These are phyloP conservation scores for Coilia nasus DNA, from an alignment of 2,797 vertebrate species.

Conservation along the genomic window DNA sequence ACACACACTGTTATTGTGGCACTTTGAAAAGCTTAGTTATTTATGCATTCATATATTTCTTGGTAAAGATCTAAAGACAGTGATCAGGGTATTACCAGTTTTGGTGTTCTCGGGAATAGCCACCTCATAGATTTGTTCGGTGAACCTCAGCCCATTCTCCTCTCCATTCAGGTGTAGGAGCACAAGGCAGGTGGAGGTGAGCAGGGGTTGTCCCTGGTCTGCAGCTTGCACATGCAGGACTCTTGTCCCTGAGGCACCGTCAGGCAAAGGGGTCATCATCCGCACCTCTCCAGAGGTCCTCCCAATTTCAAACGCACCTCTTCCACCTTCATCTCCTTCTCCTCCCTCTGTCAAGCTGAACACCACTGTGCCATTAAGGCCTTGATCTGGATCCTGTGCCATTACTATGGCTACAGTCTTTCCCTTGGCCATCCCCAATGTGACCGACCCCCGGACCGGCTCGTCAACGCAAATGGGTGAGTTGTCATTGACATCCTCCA, in stretches of 20 bases:
- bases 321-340: conserved; percentile 39
- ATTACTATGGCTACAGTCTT: conserved; percentile 71
- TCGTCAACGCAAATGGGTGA: conserved; percentile 78
- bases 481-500: conserved; percentile 92
- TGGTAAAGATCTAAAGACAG: neutral
- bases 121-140: conserved; percentile 74
- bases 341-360: conserved; percentile 74
- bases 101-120: conserved; percentile 82
- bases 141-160: conserved; percentile 78
- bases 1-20: neutral
- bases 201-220: conserved; percentile 79
- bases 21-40: neutral
- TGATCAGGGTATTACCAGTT: conserved; percentile 71
- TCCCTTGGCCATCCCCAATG: conserved; percentile 66
- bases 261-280: conserved; percentile 70
- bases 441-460: conserved; percentile 74
- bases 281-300: conserved; percentile 78
- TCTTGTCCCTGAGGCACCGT: conserved; percentile 71
- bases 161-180: conserved; percentile 79
- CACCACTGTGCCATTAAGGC: conserved; percentile 79
- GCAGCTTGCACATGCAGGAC: conserved; percentile 73
- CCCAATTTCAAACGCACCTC: conserved; percentile 74
- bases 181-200: conserved; percentile 80
- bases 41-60: neutral
- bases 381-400: conserved; percentile 80